Percentiles rank a stretch among this genome's conserved stretches.
Conservation (phyloP, 2,888 invertebrate genomes). For the Cyclophora punctaria region DNA sequence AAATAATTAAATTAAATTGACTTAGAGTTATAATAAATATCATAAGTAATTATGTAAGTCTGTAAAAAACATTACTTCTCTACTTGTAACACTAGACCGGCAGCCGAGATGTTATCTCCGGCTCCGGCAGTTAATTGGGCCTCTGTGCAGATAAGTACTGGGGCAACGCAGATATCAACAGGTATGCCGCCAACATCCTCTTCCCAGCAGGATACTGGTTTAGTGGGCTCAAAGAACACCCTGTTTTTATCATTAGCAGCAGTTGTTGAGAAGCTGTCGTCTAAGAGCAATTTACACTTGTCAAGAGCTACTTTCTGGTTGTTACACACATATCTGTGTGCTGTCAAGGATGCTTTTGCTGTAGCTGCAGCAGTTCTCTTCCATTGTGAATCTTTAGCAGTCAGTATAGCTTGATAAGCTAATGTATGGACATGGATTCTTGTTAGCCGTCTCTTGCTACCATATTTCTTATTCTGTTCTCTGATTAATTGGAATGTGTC, state of each 20-base stretch:
- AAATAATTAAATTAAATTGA: slow-evolving; percentile 6
- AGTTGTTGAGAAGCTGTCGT: slow-evolving; percentile 88
- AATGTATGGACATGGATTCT: slow-evolving; percentile 89
- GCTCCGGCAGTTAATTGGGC: slow-evolving; percentile 89
- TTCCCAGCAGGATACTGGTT: slow-evolving; percentile 89
- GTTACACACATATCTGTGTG: slow-evolving; percentile 88
- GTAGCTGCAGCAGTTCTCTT: slow-evolving; percentile 85
- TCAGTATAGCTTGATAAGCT: slow-evolving; percentile 89
- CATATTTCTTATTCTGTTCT: slow-evolving; percentile 47
- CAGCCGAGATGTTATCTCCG: slow-evolving; percentile 92
- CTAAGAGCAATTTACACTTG: slow-evolving; percentile 78
- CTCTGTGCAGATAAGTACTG: slow-evolving; percentile 87
- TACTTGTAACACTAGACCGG: slow-evolving; percentile 84
- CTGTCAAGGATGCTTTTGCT: slow-evolving; percentile 88
- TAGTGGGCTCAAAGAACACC: slow-evolving; percentile 78
- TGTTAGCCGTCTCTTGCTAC: slow-evolving; percentile 76
- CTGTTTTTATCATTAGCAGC: slow-evolving; percentile 68
- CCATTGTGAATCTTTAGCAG: slow-evolving; percentile 81
- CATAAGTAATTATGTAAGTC: neutral
- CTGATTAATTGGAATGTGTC: slow-evolving; percentile 76
- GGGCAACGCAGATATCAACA: slow-evolving; percentile 86
- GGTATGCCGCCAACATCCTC: slow-evolving; percentile 71
- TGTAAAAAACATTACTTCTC: slow-evolving; percentile 27
- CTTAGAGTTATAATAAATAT: slow-evolving; percentile 31
- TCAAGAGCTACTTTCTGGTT: slow-evolving; percentile 72